phyloP scores from a whole-genome alignment of 2,888 invertebrate genomes.

The Ochropleura plecta region DNA sequence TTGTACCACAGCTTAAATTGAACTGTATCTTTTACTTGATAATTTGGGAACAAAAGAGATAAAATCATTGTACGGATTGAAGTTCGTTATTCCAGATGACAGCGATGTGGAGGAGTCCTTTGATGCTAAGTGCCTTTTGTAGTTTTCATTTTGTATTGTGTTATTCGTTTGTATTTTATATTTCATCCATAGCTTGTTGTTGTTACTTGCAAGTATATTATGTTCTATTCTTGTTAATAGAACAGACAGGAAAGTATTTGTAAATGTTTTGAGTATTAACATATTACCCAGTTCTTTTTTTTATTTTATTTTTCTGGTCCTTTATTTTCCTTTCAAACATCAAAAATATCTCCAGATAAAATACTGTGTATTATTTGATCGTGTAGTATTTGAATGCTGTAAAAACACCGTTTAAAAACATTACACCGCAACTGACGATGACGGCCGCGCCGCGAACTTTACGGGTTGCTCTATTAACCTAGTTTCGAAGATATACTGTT shows the following conservation, averaged over 20 bases:
- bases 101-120: conserved; percentile 15
- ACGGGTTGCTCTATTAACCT: conserved; percentile 64
- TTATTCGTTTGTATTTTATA: conserved; percentile 1
- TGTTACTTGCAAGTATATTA: no score
- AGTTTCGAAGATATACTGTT: conserved; percentile 58
- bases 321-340: not conserved
- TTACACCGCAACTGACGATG: conserved; percentile 43
- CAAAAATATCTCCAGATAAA: conserved; percentile 10
- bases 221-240: not conserved
- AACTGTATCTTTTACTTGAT: conserved; percentile 19
- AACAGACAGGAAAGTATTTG: not conserved
- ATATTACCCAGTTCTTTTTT: not conserved
- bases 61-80: conserved; percentile 7
- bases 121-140: conserved; percentile 11
- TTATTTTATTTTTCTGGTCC: not conserved
- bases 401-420: conserved; percentile 53
- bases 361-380: conserved; percentile 4
- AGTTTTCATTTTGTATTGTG: conserved; percentile 13
- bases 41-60: not conserved
- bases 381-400: conserved; percentile 22
- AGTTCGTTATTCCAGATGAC: conserved; percentile 31
- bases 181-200: not conserved
- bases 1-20: not conserved
- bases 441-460: conserved; percentile 23
- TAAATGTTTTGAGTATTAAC: not conserved